Base-by-base conservation (phyloP, 2,888 invertebrate species). In the Tethea ocularis region DNA sequence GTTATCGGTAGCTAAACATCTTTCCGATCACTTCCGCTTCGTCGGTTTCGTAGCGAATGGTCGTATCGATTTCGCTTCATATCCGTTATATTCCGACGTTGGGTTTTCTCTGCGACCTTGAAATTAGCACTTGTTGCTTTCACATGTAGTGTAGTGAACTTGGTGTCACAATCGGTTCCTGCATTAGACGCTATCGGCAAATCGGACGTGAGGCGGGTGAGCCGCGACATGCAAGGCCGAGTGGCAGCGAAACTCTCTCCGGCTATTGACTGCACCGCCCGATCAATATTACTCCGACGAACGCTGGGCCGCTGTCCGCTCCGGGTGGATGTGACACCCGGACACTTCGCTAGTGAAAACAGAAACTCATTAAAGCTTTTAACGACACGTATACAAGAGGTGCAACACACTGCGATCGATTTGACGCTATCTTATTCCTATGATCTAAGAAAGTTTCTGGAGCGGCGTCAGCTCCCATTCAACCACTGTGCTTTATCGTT, bases 61-160 rank as follows among this genome's bases (percentile, higher is more conserved):
- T 68, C 67, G 57, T 59, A 62, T 62, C 62, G 66, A 61, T 61
- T 71, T 67, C 66, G 69, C 61, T 59, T 63, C 67, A 65, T 60
- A 61, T 61, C 60, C 62, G 64, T 66, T 71, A 67, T 64, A 78
- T 74, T 78, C 74, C 68, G 63, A 72, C 70, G 71, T n/a, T 68
- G 64, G 77, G 79, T 82, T 86, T 86, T 85, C 81, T 79, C 79
- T 69, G 60, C 63, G 72, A 75, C 78, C 77, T 83, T 81, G 78
- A 77, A 83, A 80, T 83, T 80, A 78, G 81, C 89, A 88, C 86
- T 86, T 87, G 86, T 78, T 80, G 82, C 91, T 91, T 89, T 91
- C 88, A 84, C 88, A 77, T 85, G 78, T 76, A 76, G 17, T n/a
- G 1, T 38, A 38, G 38, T 38, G 46, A 46, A 46, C 46, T 46